These are phyloP conservation scores for Poeciliopsis prolifica DNA, from an alignment of 2,113 vertebrate species.

Conservation along the genomic window DNA sequence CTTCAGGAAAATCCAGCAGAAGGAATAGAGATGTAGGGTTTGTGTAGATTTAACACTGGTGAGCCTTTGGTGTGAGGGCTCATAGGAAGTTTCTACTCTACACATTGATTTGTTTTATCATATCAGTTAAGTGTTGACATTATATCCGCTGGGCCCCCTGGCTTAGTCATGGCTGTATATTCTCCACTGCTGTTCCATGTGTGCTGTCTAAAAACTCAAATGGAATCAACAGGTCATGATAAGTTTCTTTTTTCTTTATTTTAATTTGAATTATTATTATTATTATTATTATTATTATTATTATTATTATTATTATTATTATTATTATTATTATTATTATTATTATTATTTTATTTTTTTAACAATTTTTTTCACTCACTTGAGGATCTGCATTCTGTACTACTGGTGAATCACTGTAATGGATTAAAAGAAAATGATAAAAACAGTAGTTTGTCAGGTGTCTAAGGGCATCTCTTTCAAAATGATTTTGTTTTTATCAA, in stretches of 20 bases:
- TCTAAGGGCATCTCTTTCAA: too few relatives aligned
- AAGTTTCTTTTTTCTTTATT: not conserved
- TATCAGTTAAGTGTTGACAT: conserved; percentile 2
- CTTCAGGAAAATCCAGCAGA: conserved; percentile 43
- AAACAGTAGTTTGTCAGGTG: too few relatives aligned
- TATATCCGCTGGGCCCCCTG: not conserved
- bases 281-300: too few relatives aligned
- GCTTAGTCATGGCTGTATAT: not conserved
- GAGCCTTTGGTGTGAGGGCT: not conserved
- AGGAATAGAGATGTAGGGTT: not conserved
- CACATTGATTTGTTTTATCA: conserved; percentile 28
- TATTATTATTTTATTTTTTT: not conserved
- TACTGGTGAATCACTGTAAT: not conserved
- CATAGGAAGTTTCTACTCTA: not conserved
- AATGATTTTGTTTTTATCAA: too few relatives aligned
- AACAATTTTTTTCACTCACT: not conserved
- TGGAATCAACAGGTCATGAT: not conserved
- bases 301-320: too few relatives aligned
- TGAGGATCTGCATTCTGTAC: not conserved
- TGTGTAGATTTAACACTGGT: not conserved
- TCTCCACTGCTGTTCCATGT: not conserved
- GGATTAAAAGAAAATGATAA: too few relatives aligned
- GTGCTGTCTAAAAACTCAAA: not conserved
- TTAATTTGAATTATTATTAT: not conserved
- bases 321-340: too few relatives aligned